Percentiles rank a stretch among this genome's conserved stretches.
Conservation (phyloP, 2,888 invertebrate species). For the Hipparchia sbordonii region DNA sequence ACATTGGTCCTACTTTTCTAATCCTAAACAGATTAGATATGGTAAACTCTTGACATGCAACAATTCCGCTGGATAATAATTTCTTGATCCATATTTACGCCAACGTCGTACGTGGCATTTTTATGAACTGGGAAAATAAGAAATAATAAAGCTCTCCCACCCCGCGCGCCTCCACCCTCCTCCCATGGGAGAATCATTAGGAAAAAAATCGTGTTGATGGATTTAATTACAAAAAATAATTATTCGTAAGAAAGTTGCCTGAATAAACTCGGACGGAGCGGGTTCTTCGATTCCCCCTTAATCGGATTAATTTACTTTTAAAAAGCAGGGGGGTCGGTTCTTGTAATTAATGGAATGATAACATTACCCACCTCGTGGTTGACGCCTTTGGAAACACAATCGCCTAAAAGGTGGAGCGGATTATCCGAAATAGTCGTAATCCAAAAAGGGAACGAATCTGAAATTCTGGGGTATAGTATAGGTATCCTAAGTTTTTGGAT, state of each 20-base stretch:
- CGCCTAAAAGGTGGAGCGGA: constrained; percentile 46
- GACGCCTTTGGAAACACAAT: constrained; percentile 66
- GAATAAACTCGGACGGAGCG: constrained; percentile 81
- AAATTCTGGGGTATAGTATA: too few species aligned
- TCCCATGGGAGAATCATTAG: constrained; percentile 81
- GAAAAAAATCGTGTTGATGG: constrained; percentile 83
- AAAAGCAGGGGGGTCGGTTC: constrained; percentile 76
- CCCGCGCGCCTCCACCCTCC: constrained; percentile 51
- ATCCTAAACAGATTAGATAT: background rate
- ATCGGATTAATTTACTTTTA: constrained; percentile 83
- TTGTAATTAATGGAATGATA: constrained; percentile 83
- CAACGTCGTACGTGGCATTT: constrained; percentile 39
- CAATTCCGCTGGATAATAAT: constrained; percentile 13
- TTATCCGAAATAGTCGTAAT: constrained; percentile 38
- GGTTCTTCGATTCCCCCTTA: constrained; percentile 81
- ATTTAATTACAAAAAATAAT: constrained; percentile 84
- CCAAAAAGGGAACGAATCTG: background rate
- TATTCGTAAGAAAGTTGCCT: constrained; percentile 81
- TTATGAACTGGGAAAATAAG: constrained; percentile 51
- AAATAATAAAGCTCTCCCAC: constrained; percentile 60
- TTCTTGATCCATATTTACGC: constrained; percentile 47
- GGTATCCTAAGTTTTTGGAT: too few species aligned
- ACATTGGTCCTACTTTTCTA: background rate
- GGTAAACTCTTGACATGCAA: constrained; percentile 12
- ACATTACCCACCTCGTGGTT: constrained; percentile 79